These are phyloP conservation scores for Coecobrya sp. DNA, from an alignment of 2,888 invertebrate genomes.

Conservation along the genomic window DNA sequence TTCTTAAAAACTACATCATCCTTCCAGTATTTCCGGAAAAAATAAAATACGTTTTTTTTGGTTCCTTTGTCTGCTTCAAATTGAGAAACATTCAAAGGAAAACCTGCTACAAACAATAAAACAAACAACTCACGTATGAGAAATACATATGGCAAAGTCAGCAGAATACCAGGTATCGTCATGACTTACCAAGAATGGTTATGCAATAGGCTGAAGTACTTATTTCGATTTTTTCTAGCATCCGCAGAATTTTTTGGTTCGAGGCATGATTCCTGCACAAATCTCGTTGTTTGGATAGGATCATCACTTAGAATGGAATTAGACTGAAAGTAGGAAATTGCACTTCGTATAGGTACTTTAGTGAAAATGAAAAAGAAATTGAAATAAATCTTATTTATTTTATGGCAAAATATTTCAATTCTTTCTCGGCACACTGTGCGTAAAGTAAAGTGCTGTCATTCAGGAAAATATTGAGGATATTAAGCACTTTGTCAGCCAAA, in stretches of 20 bases:
- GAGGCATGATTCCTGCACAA: neutral
- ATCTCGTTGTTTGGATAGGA: neutral
- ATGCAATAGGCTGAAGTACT: too few species aligned
- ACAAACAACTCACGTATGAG: neutral
- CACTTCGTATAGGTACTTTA: neutral
- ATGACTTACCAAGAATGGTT: too few species aligned
- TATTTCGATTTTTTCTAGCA: too few species aligned
- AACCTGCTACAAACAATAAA: neutral
- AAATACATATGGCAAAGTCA: neutral
- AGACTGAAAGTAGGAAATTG: neutral
- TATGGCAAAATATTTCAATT: neutral
- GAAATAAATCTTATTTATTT: slow-evolving; percentile 1
- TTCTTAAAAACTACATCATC: neutral
- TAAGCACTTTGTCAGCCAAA: slow-evolving; percentile 14
- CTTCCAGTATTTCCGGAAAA: slow-evolving; percentile 2
- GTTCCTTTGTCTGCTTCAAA: neutral
- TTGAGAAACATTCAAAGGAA: neutral
- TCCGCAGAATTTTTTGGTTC: too few species aligned
- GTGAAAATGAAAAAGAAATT: neutral
- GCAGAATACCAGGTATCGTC: too few species aligned
- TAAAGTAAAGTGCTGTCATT: slow-evolving; percentile 49
- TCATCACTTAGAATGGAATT: neutral
- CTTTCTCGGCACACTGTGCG: neutral
- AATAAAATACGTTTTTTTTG: neutral
- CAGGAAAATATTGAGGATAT: slow-evolving; percentile 39